Percentiles rank a stretch among this genome's conserved stretches.
Evolutionary conservation across 2,797 vertebrate species (phyloP).

Genomic region (Ammospiza maritima): DNA sequence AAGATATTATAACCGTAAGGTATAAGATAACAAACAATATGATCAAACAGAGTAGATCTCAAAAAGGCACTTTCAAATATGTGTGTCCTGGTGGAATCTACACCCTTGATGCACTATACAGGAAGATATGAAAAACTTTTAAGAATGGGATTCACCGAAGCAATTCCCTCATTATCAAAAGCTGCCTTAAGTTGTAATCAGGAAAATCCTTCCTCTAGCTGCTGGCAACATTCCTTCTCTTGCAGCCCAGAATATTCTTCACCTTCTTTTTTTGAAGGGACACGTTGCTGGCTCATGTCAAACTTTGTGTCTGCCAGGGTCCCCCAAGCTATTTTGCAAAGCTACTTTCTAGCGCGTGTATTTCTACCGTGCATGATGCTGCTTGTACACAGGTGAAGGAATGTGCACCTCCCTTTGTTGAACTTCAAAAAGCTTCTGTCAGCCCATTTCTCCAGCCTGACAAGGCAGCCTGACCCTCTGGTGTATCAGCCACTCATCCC

Average conservation of each 20-base stretch:
- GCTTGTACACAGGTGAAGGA: not conserved
- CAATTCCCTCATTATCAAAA: not conserved
- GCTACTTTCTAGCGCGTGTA: not conserved
- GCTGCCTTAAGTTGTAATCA: not conserved
- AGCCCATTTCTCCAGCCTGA: not conserved
- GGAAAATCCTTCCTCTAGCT: not conserved
- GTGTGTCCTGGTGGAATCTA: not conserved
- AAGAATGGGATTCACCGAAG: not conserved
- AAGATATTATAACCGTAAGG: not conserved
- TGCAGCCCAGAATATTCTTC: not conserved
- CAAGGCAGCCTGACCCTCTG: rapidly evolving
- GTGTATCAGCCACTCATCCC: not conserved
- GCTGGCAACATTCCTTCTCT: not conserved
- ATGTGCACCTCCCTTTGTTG: not conserved
- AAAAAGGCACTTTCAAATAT: not conserved
- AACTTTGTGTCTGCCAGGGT: too few species aligned
- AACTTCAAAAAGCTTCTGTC: not conserved
- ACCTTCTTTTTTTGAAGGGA: rapidly evolving
- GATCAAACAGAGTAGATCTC: not conserved
- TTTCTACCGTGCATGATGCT: not conserved
- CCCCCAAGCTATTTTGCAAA: not conserved
- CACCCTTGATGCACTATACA: not conserved
- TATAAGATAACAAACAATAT: not conserved
- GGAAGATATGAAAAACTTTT: not conserved
- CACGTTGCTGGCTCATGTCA: not conserved